phyloP scores from a whole-genome alignment of 1,140 invertebrate species.

The Rhyacophila brunnea region DNA sequence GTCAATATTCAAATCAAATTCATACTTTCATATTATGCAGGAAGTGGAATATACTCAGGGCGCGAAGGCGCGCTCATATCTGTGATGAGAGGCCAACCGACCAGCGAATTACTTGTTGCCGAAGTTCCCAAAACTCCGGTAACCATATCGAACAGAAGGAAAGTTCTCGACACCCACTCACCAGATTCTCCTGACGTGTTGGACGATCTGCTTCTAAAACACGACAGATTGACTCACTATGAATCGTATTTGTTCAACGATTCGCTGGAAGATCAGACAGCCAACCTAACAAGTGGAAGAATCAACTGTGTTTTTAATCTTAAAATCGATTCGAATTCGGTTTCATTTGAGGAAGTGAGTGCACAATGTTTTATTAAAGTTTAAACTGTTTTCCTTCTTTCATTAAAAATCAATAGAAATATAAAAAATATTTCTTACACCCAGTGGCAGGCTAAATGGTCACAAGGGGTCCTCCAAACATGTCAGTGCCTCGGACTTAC shows the following conservation, averaged over 20 bases:
- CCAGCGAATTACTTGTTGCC: conserved; percentile 50
- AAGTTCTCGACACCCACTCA: not conserved
- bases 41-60: conserved; percentile 63
- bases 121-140: conserved; percentile 48
- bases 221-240: conserved; percentile 17
- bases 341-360: conserved; percentile 4
- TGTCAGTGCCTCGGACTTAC: no score
- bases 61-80: conserved; percentile 47
- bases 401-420: not conserved
- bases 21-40: conserved; percentile 41
- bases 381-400: not conserved
- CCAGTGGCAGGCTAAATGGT: not conserved
- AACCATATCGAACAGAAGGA: not conserved
- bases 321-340: conserved; percentile 13
- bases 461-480: no score
- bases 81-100: conserved; percentile 47
- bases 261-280: not conserved
- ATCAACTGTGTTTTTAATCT: conserved; percentile 14
- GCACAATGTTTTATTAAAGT: not conserved
- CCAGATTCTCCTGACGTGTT: not conserved
- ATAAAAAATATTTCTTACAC: not conserved
- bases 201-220: conserved; percentile 15
- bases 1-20: no score
- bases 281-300: conserved; percentile 14
- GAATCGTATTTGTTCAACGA: conserved; percentile 3